Conservation (phyloP, 2,797 vertebrate species). For the Amazonetta brasiliensis region DNA sequence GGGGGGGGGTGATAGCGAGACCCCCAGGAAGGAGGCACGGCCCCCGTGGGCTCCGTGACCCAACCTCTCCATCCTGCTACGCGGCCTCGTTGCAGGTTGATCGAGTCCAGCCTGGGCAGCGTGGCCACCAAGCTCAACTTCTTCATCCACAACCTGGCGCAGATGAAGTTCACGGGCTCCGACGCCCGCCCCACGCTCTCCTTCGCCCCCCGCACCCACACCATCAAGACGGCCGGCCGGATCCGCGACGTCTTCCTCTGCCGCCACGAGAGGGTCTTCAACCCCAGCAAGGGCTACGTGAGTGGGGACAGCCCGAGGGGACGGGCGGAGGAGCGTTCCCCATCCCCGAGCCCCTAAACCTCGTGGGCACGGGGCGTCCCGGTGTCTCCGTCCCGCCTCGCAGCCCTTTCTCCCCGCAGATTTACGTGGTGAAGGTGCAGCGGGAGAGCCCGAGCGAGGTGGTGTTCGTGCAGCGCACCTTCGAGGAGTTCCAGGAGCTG, state of each 20-base stretch:
- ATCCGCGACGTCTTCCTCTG: constrained; percentile 90
- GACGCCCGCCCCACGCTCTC: constrained; percentile 89
- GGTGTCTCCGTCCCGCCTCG: fast-evolving
- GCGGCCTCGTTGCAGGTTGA: constrained; percentile 79
- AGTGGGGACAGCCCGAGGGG: constrained; percentile 64
- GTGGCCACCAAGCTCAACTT: constrained; percentile 98
- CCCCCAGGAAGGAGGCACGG: fast-evolving
- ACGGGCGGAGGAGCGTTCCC: fast-evolving
- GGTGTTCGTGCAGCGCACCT: constrained; percentile 89
- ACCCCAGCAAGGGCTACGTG: constrained; percentile 91
- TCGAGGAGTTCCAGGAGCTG: constrained; percentile 96
- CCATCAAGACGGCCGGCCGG: constrained; percentile 83
- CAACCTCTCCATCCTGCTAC: fast-evolving
- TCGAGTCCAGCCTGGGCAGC: constrained; percentile 95
- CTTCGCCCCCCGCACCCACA: constrained; percentile 89
- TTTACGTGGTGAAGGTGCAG: constrained; percentile 92
- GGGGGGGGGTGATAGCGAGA: neutral
- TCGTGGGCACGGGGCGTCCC: fast-evolving
- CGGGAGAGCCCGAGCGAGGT: constrained; percentile 84
- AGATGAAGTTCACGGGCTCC: constrained; percentile 93
- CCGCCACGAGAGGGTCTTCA: constrained; percentile 86
- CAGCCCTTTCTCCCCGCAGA: constrained; percentile 72
- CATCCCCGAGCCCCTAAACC: neutral
- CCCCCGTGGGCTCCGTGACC: neutral
- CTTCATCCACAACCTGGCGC: constrained; percentile 98